These are phyloP conservation scores for Geothlypis trichas DNA, from an alignment of 2,113 vertebrate species.

Conservation along the genomic window DNA sequence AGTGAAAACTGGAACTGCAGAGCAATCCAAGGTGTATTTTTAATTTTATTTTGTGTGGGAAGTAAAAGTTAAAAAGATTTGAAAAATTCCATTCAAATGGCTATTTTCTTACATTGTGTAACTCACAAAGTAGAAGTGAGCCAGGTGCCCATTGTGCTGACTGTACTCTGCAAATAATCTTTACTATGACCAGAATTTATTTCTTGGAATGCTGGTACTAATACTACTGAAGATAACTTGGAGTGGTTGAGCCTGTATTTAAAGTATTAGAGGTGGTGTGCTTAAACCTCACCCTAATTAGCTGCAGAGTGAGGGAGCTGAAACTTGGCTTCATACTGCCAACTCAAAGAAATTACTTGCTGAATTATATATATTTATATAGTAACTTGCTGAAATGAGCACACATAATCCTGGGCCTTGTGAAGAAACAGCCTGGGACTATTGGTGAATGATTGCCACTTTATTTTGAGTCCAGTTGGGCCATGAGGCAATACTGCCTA, in stretches of 20 bases:
- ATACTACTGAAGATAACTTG: not conserved
- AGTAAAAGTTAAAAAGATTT: not conserved
- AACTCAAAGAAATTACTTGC: not conserved
- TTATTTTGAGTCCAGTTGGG: not conserved
- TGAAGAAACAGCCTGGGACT: not conserved
- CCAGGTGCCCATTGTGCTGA: not conserved
- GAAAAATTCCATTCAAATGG: not conserved
- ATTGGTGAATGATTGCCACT: not conserved
- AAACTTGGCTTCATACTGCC: not conserved
- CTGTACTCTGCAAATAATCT: not conserved
- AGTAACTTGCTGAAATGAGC: not conserved
- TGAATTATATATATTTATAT: not conserved
- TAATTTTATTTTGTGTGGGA: not conserved
- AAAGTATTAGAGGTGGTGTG: not conserved
- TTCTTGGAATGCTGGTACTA: not conserved
- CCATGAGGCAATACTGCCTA: not conserved
- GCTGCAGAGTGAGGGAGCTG: not conserved
- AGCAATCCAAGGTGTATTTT: not conserved
- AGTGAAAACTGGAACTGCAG: not conserved
- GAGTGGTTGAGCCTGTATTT: not conserved
- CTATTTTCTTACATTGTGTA: not conserved
- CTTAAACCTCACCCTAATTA: not conserved
- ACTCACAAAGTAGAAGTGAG: not conserved
- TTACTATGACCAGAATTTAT: not conserved
- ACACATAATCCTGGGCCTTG: not conserved